These are phyloP conservation scores for Oceanodroma leucorhoa DNA, from an alignment of 2,797 vertebrate genomes.

Conservation along the genomic window DNA sequence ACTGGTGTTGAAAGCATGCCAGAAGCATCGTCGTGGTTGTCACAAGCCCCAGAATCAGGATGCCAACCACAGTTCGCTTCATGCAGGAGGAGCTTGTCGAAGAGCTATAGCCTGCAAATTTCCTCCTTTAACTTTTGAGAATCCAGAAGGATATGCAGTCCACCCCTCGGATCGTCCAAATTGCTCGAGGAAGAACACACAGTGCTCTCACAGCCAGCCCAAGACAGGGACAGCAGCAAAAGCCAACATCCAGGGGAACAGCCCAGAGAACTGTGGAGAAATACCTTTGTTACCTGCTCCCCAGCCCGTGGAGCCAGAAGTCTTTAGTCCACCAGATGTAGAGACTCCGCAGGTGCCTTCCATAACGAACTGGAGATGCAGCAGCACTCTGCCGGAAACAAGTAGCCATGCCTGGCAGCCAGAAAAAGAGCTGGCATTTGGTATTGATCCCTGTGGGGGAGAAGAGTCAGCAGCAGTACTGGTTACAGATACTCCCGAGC, in stretches of 20 bases:
- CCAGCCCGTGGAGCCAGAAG: not conserved
- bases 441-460: not conserved
- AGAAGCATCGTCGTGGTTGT: constrained; percentile 28
- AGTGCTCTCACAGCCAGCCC: not conserved
- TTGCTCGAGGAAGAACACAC: accelerated
- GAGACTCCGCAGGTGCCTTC: constrained; percentile 65
- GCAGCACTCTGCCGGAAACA: not conserved
- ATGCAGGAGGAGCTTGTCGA: not conserved
- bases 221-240: not conserved
- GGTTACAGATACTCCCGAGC: constrained; percentile 87
- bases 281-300: not conserved
- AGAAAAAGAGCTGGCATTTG: accelerated
- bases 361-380: not conserved
- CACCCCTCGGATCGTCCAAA: accelerated
- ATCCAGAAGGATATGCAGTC: not conserved
- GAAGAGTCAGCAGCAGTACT: constrained; percentile 53
- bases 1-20: constrained; percentile 15
- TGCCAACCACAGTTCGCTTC: constrained; percentile 26
- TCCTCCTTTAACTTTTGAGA: constrained; percentile 79
- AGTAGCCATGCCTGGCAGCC: not conserved
- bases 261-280: not conserved
- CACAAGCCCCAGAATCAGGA: constrained; percentile 56
- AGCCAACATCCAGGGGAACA: not conserved
- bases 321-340: constrained; percentile 54
- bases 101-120: constrained; percentile 77